Evolutionary conservation across 2,113 vertebrate genomes (phyloP).

Genomic region (Shinisaurus crocodilurus): DNA sequence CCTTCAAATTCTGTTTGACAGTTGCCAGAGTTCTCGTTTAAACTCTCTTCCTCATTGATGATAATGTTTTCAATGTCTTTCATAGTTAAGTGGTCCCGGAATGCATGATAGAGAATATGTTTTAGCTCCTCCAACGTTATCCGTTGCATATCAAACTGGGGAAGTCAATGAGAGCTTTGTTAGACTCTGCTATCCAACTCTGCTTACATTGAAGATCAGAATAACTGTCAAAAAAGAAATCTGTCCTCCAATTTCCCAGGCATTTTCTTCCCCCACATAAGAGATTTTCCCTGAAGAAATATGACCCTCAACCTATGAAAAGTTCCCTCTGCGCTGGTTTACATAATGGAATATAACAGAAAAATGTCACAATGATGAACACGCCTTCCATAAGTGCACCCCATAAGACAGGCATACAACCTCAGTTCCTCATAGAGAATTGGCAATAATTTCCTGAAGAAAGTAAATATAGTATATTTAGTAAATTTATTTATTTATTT

Average conservation of each 20-base stretch:
- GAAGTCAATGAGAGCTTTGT: not conserved
- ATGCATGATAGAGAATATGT: slow-evolving; percentile 97
- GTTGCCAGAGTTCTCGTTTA: slow-evolving; percentile 95
- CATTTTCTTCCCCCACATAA: not conserved
- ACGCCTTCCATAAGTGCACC: not conserved
- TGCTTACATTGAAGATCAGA: not conserved
- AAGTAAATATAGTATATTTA: too few species aligned
- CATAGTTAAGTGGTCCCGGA: slow-evolving; percentile 98
- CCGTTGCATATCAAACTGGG: slow-evolving; percentile 98
- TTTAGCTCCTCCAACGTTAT: slow-evolving; percentile 98
- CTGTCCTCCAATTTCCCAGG: not conserved
- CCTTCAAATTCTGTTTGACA: slow-evolving; percentile 97
- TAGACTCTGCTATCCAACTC: not conserved
- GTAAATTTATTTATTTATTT: too few species aligned
- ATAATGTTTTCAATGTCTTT: slow-evolving; percentile 99
- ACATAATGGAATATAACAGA: not conserved
- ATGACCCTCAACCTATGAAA: not conserved
- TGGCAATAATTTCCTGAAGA: not conserved
- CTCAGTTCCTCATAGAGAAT: not conserved
- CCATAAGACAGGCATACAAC: too few species aligned
- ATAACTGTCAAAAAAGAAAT: not conserved
- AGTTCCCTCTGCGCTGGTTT: not conserved
- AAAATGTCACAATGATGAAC: not conserved
- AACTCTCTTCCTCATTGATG: slow-evolving; percentile 96
- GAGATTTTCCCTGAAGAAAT: not conserved